Base-by-base conservation (phyloP, 2,888 invertebrate genomes). In the Rhingia rostrata region DNA sequence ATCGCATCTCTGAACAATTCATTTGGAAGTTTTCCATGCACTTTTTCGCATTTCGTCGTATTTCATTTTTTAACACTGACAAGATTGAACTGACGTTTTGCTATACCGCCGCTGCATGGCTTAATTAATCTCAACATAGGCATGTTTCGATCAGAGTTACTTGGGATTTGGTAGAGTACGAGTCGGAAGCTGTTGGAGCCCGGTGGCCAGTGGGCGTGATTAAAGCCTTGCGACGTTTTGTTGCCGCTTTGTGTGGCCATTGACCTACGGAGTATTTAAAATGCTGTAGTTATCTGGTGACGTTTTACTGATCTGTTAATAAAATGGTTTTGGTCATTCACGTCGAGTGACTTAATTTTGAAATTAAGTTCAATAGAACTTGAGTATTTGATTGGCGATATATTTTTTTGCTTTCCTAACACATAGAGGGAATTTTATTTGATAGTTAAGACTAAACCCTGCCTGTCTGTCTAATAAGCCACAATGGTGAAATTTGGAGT, bases 31-130 rank as follows among this genome's bases (percentile, higher is more conserved):
- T 67, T 63, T 61, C 54, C 12, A 12, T 54, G 61, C 32, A 51
- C 61, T 78, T 72, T 82, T 83, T 73, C 58, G 73, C 67, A 53
- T 67, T 64, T 79, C 79, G 83, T 79, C 83, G 63, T 58, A 63
- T 83, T 83, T 56, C 67, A 73, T 79, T 83, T 73, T n/a, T 79
- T 58, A 67, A 73, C 67, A 10, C 79, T 73, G 73, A 49, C 73
- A 73, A 63, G 67, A 83, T 73, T 58, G 53, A 47, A 79, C 12
- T 79, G 83, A 83, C 83, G 58, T 61, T 33, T 53, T 51, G 30
- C 58, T 60, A 77, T 72, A 77, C 78, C 69, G 79, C 43, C 35
- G 79, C 30, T 67, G 63, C 79, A 69, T 9, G 53, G 73, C 73
- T 83, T 61, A 83, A 83, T 83, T 79, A 73, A 83, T 73, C 73